Evolutionary conservation across 64 coral and sea anemone species (phyloP), one percentile per base, ranked within the genome.

Genomic region (Montipora cactus): DNA sequence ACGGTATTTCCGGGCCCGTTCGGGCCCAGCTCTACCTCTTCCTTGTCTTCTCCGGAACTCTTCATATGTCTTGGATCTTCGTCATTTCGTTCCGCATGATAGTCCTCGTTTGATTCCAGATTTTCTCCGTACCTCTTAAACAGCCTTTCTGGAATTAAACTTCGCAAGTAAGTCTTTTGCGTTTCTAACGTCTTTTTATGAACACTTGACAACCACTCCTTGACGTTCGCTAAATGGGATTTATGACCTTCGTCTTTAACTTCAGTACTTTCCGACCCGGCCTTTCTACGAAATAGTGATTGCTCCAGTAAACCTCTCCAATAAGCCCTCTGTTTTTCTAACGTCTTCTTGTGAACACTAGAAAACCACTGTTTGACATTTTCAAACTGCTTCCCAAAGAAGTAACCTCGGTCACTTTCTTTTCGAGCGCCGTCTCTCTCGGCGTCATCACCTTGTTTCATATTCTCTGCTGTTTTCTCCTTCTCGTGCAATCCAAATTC

Each of bases 321-420:
- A 46, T 71, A 71, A 50, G 46, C 20, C 64, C 50, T 67, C 49
- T 86, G 66, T 4, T 71, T 46, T 51, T 86, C 82, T 13, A 86
- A 1, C 45, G 82, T 14, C 18, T 49, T 50, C 45, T 50, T 50
- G 45, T 72, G 64, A 6, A 86, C 64, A 22, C 47, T 19, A 4
- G 66, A 86, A 59, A 86, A 5, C 82, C 82, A 86, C 45, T 72
- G 18, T 70, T 86, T 69, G 3, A 86, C 18, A 71, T 51, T 14
- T 49, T 70, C 82, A 2, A 86, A 49, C 47, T 86, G 82, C 46
- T 71, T 16, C n/a, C 66, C 23, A 72, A 86, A 72, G 15, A 47
- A 86, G 16, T 20, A 45, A 10, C 10, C 46, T 5, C 16, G 62
- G 25, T 72, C 2, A 71, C 7, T 14, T 18, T 47, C 15, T 50